Evolutionary conservation across 2,888 invertebrate species (phyloP), one percentile per base, ranked within the genome.

Genomic region (Ochropleura leucogaster): DNA sequence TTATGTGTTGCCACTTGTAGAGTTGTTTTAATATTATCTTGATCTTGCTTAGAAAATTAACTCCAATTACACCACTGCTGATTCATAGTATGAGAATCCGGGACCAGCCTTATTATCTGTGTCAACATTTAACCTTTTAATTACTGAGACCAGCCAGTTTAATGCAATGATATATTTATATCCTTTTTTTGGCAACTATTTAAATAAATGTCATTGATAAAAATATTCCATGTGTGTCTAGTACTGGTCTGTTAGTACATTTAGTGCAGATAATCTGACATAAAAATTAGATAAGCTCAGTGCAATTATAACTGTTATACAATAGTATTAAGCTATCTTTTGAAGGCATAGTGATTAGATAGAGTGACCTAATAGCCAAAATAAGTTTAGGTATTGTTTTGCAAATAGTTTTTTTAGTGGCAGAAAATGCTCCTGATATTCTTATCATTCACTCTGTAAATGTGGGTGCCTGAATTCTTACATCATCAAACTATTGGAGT

Each of bases 211-310:
- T 60, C 3, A 0, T 3, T 20, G 9, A 70, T 44, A 66, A 53
- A 42, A 47, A 18, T 16, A 42, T 14, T 4, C 9, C 49, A 72
- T 2, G 10, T n/a, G 6, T 69, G 20, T 14, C 10, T 60, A 44
- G 6, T 46, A 20, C n/a, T 7, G 62, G 44, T 6, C 0, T 44
- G 42, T n/a, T 46, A 51, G 10, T 42, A 49, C 14, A 71, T 16
- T 47, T 46, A 4, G 47, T 74, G 8, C 57, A n/a, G 16, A 40
- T 18, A 44, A 68, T 68, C 46, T 16, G 40, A 30, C 42, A 67
- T 59, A 71, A 59, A 76, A 12, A 12, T 51, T 16, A 7, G 51
- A 57, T 64, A 30, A 42, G 3, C 60, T 51, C 16, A 60, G 18
- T 65, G 40, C 40, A 44, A 55, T 51, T 8, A 14, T 57, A 14